These are phyloP conservation scores for Plecturocebus donacophilus DNA, from an alignment of 2,113 vertebrate species.

Conservation along the genomic window DNA sequence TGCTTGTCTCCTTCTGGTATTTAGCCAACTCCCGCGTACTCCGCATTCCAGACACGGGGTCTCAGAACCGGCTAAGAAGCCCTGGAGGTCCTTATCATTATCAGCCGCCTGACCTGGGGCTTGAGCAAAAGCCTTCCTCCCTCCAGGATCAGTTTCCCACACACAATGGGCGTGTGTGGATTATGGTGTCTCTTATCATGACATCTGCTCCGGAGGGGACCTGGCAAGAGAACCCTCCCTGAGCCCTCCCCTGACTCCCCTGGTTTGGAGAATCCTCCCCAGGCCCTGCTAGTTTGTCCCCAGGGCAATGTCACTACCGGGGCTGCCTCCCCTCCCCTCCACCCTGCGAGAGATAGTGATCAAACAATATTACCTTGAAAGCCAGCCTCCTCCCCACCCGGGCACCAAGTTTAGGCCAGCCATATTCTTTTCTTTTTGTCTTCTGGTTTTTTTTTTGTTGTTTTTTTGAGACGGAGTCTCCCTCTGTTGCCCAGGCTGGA, in stretches of 20 bases:
- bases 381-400: not conserved
- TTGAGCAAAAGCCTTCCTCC: no score
- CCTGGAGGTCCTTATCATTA: no score
- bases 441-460: no score
- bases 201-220: not conserved
- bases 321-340: no score
- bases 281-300: not conserved
- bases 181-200: not conserved
- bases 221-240: no score
- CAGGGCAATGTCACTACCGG: not conserved
- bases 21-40: not conserved
- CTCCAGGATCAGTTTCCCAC: not conserved
- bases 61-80: not conserved
- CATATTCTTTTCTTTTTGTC: not conserved
- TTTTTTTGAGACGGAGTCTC: no score
- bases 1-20: not conserved
- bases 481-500: no score
- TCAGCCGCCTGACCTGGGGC: not conserved
- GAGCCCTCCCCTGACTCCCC: no score
- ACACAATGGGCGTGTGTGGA: not conserved
- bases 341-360: not conserved
- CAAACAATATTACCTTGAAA: not conserved
- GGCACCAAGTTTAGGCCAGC: not conserved
- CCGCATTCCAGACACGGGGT: fast-evolving
- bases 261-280: not conserved